A percentile compares a stretch with the other conserved stretches of the same genome.
Conservation (phyloP, 35 echinoderm and acorn worm species). For the Heliocidaris erythrogramma region DNA sequence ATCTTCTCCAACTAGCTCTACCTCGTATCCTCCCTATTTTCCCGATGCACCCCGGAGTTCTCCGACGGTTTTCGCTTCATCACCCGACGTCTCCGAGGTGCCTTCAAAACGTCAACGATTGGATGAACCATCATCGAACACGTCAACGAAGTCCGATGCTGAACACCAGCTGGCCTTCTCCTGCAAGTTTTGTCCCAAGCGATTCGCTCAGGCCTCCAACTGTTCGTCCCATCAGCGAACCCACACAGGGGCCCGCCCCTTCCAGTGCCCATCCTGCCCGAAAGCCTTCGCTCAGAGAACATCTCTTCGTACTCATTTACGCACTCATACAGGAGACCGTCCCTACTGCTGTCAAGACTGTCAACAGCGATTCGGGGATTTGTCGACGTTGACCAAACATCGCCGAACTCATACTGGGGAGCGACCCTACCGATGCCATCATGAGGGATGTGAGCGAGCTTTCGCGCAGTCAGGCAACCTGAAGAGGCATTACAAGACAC, state of each 20-base stretch:
- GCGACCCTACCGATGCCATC: constrained; percentile 59
- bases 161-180: not conserved
- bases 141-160: not conserved
- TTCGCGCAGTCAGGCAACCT: constrained; percentile 95
- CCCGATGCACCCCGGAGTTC: not conserved
- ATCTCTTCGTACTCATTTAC: constrained; percentile 61
- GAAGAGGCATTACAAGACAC: constrained; percentile 62
- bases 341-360: constrained; percentile 86
- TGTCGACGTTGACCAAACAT: constrained; percentile 89
- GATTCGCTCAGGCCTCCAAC: constrained; percentile 35
- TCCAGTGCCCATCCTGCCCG: constrained; percentile 31
- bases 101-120: not conserved
- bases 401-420: constrained; percentile 84
- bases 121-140: not conserved
- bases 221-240: constrained; percentile 24
- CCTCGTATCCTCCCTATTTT: not conserved
- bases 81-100: not conserved
- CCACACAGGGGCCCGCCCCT: constrained; percentile 45
- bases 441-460: constrained; percentile 46
- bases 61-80: not conserved
- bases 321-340: constrained; percentile 88
- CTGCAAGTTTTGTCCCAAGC: constrained; percentile 12
- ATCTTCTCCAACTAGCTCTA: constrained; percentile 6
- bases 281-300: constrained; percentile 46
- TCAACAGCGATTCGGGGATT: constrained; percentile 78